Conservation (phyloP, 2,888 invertebrate genomes). For the Ectropis crepuscularia region DNA sequence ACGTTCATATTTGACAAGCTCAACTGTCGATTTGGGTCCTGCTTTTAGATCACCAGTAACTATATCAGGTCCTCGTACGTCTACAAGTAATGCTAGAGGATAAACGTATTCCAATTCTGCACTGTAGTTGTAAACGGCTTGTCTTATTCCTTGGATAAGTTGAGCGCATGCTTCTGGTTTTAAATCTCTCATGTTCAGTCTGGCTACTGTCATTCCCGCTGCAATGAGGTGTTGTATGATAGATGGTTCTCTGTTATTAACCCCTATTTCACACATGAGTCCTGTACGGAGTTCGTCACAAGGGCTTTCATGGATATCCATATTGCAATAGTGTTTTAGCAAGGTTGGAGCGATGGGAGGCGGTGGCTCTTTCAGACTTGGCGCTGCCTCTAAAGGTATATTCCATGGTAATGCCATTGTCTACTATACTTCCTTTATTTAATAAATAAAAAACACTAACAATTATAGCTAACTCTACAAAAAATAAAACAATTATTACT, state of each 20-base stretch:
- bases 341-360: conserved; percentile 54
- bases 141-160: conserved; percentile 74
- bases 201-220: conserved; percentile 77
- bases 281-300: conserved; percentile 76
- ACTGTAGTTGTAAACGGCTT: conserved; percentile 79
- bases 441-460: not conserved
- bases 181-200: conserved; percentile 72
- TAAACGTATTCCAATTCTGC: conserved; percentile 77
- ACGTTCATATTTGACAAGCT: conserved; percentile 64
- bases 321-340: conserved; percentile 68
- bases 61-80: conserved; percentile 73
- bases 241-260: conserved; percentile 66
- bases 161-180: conserved; percentile 74
- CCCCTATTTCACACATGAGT: conserved; percentile 76
- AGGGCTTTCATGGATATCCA: conserved; percentile 68
- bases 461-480: not conserved
- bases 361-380: conserved; percentile 49
- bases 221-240: conserved; percentile 76
- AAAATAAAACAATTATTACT: not conserved
- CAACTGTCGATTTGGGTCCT: conserved; percentile 65
- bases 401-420: conserved; percentile 77
- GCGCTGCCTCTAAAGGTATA: conserved; percentile 68
- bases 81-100: conserved; percentile 76
- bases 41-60: conserved; percentile 73
- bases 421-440: not conserved